Conservation (phyloP, 2,888 invertebrate species). For the Ectobius pallidus region DNA sequence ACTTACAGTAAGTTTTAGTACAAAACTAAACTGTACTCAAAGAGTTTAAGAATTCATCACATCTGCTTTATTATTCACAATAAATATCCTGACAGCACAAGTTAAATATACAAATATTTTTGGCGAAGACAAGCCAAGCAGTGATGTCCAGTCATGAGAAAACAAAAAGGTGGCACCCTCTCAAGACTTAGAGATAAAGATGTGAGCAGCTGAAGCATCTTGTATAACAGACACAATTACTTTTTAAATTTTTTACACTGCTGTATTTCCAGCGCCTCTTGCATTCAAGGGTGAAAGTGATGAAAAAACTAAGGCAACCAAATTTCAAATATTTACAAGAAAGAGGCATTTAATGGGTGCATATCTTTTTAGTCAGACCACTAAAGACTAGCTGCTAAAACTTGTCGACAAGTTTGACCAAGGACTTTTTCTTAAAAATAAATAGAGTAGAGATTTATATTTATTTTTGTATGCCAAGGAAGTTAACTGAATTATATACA, state of each 20-base stretch:
- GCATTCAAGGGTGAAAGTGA: not conserved
- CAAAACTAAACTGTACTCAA: no score
- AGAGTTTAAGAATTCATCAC: not conserved
- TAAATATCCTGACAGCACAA: conserved; percentile 38
- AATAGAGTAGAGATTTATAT: no score
- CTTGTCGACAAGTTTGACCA: no score
- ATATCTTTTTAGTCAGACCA: conserved; percentile 31
- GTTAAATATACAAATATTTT: not conserved
- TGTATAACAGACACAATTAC: conserved; percentile 25
- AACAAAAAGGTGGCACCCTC: not conserved
- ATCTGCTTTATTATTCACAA: conserved; percentile 38
- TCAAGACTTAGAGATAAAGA: conserved; percentile 2
- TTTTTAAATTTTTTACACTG: conserved; percentile 2
- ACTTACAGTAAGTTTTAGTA: no score
- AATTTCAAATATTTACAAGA: conserved; percentile 19
- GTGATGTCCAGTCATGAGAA: not conserved
- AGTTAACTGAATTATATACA: not conserved
- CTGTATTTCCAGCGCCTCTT: conserved; percentile 12
- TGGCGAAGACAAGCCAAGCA: conserved; percentile 30
- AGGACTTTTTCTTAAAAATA: no score
- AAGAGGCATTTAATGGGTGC: conserved; percentile 24
- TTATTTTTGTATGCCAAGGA: not conserved
- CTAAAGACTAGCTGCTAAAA: not conserved
- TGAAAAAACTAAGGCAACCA: conserved; percentile 28
- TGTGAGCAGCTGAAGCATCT: conserved; percentile 31